These are phyloP conservation scores for Bellardia pandia DNA, from an alignment of 2,888 invertebrate genomes.

Conservation along the genomic window DNA sequence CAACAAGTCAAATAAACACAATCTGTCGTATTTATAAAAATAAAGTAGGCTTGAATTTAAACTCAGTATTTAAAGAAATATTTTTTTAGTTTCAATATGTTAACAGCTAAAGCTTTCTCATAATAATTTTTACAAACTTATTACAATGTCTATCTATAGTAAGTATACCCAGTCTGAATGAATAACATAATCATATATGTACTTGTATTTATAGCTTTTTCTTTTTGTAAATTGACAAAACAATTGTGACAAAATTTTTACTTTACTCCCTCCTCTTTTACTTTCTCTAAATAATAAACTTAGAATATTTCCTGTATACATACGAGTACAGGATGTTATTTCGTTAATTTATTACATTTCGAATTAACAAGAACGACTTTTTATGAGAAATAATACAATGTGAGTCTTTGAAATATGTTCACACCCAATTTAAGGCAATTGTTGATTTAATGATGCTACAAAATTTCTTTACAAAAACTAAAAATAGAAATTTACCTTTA, in stretches of 20 bases:
- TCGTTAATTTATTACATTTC: conserved; percentile 9
- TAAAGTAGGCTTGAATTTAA: too few species aligned
- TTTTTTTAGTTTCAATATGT: too few species aligned
- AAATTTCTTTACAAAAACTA: not conserved
- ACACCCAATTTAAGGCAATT: not conserved
- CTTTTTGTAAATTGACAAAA: too few species aligned
- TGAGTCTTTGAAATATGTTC: not conserved
- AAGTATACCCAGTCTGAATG: too few species aligned
- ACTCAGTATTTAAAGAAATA: too few species aligned
- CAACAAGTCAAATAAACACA: too few species aligned
- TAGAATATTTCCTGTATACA: conserved; percentile 16
- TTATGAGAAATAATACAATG: not conserved
- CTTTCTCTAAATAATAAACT: not conserved
- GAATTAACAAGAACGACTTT: not conserved
- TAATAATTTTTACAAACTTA: too few species aligned
- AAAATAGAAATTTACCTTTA: conserved; percentile 7
- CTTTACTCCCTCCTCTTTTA: not conserved
- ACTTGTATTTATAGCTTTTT: too few species aligned
- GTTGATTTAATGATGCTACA: not conserved
- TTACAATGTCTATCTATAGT: too few species aligned
- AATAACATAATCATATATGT: too few species aligned
- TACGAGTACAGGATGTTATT: not conserved
- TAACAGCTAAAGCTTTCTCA: too few species aligned
- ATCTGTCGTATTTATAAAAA: too few species aligned
- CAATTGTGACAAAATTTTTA: not conserved